These are phyloP conservation scores for Nipponia nippon DNA, from an alignment of 2,113 vertebrate genomes.

Conservation along the genomic window DNA sequence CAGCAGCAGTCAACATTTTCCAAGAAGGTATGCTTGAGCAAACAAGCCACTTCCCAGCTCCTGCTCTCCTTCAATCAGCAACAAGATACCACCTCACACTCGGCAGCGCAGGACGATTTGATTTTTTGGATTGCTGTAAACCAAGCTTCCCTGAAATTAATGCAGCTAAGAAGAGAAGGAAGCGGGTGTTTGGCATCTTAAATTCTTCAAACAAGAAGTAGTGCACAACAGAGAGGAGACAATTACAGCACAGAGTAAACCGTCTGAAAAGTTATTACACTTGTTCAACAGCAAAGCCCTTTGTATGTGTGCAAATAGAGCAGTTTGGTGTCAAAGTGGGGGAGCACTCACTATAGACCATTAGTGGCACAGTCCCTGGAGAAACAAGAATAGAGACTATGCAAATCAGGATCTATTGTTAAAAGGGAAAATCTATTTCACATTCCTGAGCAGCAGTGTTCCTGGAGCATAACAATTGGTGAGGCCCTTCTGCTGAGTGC, in stretches of 20 bases:
- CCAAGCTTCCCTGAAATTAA: neutral
- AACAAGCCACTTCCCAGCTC: neutral
- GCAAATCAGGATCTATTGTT: conserved; percentile 53
- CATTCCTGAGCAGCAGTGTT: conserved; percentile 62
- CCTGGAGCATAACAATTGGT: conserved; percentile 56
- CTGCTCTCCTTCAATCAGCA: neutral
- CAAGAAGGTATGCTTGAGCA: neutral
- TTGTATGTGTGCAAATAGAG: neutral
- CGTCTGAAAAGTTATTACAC: neutral
- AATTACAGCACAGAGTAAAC: neutral
- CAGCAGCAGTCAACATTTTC: neutral
- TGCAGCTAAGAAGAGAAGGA: neutral
- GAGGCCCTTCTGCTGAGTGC: conserved; percentile 58
- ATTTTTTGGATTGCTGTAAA: neutral
- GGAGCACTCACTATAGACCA: neutral
- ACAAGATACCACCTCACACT: neutral
- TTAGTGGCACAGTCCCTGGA: neutral
- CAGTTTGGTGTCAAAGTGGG: neutral
- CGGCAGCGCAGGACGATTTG: rapidly evolving
- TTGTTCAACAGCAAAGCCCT: conserved; percentile 22
- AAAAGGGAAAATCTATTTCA: conserved; percentile 56
- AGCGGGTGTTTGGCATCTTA: neutral
- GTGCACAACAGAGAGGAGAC: neutral
- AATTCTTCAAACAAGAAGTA: neutral
- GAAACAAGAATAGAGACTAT: neutral